A percentile compares a stretch with the other conserved stretches of the same genome.
These are phyloP conservation scores for Paracentrotus lividus DNA, from an alignment of 53 echinoderm and acorn worm species.

Conservation along the genomic window DNA sequence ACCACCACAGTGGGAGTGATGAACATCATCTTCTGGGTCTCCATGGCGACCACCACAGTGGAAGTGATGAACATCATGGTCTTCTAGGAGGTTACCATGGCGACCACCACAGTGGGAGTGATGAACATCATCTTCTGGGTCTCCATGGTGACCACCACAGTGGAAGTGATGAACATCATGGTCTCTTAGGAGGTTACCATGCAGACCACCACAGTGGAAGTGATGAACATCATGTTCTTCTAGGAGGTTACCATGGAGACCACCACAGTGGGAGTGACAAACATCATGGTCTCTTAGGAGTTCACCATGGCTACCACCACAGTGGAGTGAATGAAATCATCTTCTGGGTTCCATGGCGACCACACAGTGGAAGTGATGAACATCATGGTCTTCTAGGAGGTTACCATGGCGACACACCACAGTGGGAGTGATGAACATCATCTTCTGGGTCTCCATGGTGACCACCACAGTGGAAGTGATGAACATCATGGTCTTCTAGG, in stretches of 20 bases:
- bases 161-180: conserved; percentile 64
- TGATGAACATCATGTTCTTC: conserved; percentile 20
- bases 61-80: conserved; percentile 57
- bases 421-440: conserved; percentile 23
- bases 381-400: not conserved
- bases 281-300: conserved; percentile 25
- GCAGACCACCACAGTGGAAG: not conserved
- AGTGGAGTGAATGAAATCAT: not conserved
- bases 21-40: conserved; percentile 40
- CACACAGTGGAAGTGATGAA: too few species aligned
- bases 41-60: conserved; percentile 2
- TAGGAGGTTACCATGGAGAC: not conserved
- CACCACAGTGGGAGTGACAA: conserved; percentile 31
- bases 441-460: too few species aligned
- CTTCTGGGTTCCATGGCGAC: too few species aligned
- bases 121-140: conserved; percentile 35
- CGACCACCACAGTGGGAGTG: conserved; percentile 26
- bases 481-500: not conserved
- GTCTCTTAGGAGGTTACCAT: not conserved
- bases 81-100: not conserved
- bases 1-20: conserved; percentile 41
- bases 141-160: not conserved
- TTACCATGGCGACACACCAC: too few species aligned
- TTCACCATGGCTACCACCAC: not conserved
- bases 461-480: not conserved